Evolutionary conservation across 2,113 vertebrate genomes (phyloP).

Genomic region (Nesogale talazaci): DNA sequence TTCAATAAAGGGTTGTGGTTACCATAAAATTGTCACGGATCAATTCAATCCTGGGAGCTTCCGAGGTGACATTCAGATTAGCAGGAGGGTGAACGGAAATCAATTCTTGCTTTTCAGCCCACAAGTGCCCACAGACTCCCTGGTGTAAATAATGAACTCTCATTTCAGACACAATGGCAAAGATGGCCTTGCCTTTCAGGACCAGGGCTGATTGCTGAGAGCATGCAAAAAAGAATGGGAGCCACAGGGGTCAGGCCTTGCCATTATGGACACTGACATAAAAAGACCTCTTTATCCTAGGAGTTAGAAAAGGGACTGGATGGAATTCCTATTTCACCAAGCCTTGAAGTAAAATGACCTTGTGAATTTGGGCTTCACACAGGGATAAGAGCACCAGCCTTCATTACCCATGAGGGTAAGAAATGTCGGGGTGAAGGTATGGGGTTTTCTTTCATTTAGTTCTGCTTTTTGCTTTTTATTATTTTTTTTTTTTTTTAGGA

Average conservation of each 20-base stretch:
- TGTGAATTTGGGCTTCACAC: constrained; percentile 76
- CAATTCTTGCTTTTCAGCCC: constrained; percentile 36
- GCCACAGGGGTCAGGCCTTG: constrained; percentile 55
- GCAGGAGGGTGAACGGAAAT: constrained; percentile 62
- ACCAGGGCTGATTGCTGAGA: constrained; percentile 63
- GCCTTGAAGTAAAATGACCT: constrained; percentile 59
- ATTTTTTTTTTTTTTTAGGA: constrained; percentile 19
- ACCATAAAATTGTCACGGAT: constrained; percentile 56
- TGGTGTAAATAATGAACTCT: constrained; percentile 35
- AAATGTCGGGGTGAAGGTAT: neutral
- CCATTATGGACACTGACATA: constrained; percentile 45
- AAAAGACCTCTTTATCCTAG: constrained; percentile 69
- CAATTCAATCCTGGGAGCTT: constrained; percentile 73
- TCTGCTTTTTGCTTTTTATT: too few species aligned
- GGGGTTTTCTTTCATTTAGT: too few species aligned
- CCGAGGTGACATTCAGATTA: constrained; percentile 70
- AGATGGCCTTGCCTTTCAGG: constrained; percentile 63
- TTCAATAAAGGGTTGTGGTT: neutral
- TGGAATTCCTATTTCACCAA: constrained; percentile 75
- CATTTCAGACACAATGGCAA: constrained; percentile 71
- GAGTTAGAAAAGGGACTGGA: constrained; percentile 54
- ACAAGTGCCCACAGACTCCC: constrained; percentile 52
- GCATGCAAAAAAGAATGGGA: constrained; percentile 44
- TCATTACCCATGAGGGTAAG: constrained; percentile 66
- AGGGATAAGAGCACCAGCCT: constrained; percentile 70